Evolutionary conservation across 35 echinoderm and acorn worm genomes (phyloP).

Genomic region (Anneissia japonica): DNA sequence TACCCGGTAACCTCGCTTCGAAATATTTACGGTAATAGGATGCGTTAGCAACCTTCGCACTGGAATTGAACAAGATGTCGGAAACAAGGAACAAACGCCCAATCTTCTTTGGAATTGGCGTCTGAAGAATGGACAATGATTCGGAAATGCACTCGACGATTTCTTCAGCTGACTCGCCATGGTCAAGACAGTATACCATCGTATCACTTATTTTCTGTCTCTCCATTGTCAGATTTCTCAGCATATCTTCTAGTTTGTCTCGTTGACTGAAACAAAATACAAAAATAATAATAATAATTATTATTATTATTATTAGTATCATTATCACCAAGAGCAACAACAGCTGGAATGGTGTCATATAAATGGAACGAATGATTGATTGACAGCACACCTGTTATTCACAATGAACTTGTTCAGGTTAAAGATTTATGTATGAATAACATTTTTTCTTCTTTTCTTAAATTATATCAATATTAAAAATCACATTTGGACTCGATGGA

Average conservation of each 20-base stretch:
- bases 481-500: too few relatives aligned
- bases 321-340: too few relatives aligned
- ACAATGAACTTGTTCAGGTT: too few relatives aligned
- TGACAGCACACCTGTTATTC: too few relatives aligned
- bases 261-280: conserved; percentile 65
- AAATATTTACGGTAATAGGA: conserved; percentile 92
- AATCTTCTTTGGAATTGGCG: conserved; percentile 95
- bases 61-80: conserved; percentile 94
- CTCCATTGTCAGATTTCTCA: conserved; percentile 58
- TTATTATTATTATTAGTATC: too few relatives aligned
- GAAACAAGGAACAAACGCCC: conserved; percentile 79
- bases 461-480: too few relatives aligned
- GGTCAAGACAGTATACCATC: conserved; percentile 89
- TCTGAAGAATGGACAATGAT: conserved; percentile 75
- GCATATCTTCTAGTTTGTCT: conserved; percentile 93
- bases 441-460: too few relatives aligned
- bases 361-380: too few relatives aligned
- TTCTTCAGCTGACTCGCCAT: conserved; percentile 82
- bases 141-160: conserved; percentile 97
- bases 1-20: conserved; percentile 59
- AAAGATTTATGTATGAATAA: too few relatives aligned
- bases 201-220: conserved; percentile 68
- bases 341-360: too few relatives aligned
- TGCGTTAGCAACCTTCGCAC: conserved; percentile 80
- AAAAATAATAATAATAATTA: not conserved